Conservation (phyloP, 2,797 vertebrate genomes). For the Microctenopoma lineatum region DNA sequence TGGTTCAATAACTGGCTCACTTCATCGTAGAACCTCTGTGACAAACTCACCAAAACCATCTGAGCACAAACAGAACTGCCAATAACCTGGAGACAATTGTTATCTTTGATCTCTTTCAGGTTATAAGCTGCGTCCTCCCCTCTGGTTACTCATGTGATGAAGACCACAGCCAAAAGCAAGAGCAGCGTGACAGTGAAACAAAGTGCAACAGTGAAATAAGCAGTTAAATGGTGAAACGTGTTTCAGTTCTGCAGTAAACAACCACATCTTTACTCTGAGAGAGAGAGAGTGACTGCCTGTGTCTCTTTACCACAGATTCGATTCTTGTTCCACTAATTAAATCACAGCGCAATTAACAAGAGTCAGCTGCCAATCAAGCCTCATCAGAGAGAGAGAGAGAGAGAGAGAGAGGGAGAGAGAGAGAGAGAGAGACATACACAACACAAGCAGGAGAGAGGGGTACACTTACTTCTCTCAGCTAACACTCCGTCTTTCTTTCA, state of each 20-base stretch:
- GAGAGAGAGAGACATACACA: too few species aligned
- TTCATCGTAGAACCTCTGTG: too few species aligned
- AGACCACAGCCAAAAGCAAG: background rate
- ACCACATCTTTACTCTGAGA: constrained; percentile 8
- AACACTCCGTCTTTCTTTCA: constrained; percentile 61
- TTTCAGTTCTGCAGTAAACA: constrained; percentile 22
- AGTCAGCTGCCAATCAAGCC: constrained; percentile 64
- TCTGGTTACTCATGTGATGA: too few species aligned
- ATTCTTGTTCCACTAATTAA: constrained; percentile 41
- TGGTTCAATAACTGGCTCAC: too few species aligned
- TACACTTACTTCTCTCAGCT: constrained; percentile 67
- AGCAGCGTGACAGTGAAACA: too few species aligned
- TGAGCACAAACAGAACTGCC: too few species aligned
- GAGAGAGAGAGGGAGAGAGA: too few species aligned
- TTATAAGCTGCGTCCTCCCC: too few species aligned
- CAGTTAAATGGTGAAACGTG: too few species aligned
- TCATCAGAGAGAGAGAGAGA: constrained; percentile 7
- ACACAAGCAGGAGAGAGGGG: constrained; percentile 17
- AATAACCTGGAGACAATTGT: too few species aligned
- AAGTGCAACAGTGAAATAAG: too few species aligned
- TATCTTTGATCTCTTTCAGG: background rate
- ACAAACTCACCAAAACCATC: too few species aligned
- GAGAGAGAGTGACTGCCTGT: background rate
- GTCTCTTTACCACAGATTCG: constrained; percentile 25
- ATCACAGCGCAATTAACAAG: constrained; percentile 53